Evolutionary conservation across 2,113 vertebrate species (phyloP).

Genomic region (Rhipidura dahli): DNA sequence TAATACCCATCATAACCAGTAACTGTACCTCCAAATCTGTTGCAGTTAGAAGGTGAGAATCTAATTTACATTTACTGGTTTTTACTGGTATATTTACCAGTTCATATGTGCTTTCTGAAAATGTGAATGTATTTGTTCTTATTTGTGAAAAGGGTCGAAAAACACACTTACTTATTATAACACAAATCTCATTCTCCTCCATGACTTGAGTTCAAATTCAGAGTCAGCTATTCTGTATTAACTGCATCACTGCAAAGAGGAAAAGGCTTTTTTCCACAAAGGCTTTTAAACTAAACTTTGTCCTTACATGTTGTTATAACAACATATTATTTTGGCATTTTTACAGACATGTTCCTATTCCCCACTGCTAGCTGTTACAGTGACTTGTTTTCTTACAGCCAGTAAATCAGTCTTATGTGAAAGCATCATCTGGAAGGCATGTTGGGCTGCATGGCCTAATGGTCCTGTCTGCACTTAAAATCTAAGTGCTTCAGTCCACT

Average conservation of each 20-base stretch:
- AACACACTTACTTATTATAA: background rate
- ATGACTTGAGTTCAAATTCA: background rate
- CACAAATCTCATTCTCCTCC: background rate
- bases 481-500: background rate
- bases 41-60: constrained; percentile 90
- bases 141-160: background rate
- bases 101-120: background rate
- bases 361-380: background rate
- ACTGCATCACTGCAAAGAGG: background rate
- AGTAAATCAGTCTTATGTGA: background rate
- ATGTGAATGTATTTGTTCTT: background rate
- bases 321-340: background rate
- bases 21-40: constrained; percentile 98
- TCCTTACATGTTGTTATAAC: background rate
- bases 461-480: background rate
- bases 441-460: background rate
- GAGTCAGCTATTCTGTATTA: background rate
- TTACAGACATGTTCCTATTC: background rate
- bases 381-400: background rate
- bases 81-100: background rate
- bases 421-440: background rate
- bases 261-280: background rate
- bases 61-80: background rate
- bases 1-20: constrained; percentile 98
- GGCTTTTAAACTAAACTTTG: background rate